Base-by-base conservation (phyloP, 1,140 invertebrate species). In the Eriosoma lanigerum region DNA sequence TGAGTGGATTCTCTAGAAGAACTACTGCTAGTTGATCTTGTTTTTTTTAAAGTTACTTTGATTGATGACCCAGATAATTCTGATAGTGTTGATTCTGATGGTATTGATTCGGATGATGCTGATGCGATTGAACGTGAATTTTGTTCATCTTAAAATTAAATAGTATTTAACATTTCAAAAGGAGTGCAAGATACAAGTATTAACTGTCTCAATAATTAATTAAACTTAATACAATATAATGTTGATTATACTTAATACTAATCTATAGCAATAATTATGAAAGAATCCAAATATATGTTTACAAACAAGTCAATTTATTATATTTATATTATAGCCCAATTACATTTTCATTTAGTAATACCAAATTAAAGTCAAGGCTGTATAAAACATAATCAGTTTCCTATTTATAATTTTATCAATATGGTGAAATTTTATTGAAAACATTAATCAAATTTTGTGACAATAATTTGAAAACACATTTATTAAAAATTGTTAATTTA, bases 31-130 rank as follows among this genome's bases (percentile, higher is more conserved):
- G 38, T n/a, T 44, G 75, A 78, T 13, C 56, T 78, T 29, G 56
- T 78, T 29, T 78, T 78, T 29, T 78, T 78, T 48, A 78, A 19
- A 26, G 75, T 78, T 24, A 78, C 75, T 62, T 78, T 78, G 19
- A 78, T 50, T 50, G 68, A 17, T 50, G 44, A 38, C 8, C 15
- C 32, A 46, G 38, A n/a, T 6, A 19, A 54, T 52, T n/a, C 50
- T 44, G 38, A 24, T 46, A 32, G 73, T 54, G 1, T 32, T 52
- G 15, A n/a, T 26, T 15, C 46, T 19, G 46, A n/a, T n/a, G n/a
- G n/a, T n/a, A n/a, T n/a, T 6, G 29, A 54, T 52, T n/a, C 50
- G 21, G 38, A 24, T 48, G 56, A 56, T 56, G 0, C 29, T 32
- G 17, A 21, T 29, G 19, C 48, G 17, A 21, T 1, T 58, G 13